Base-by-base conservation (phyloP, 2,113 vertebrate genomes). In the Melanocharis versteri region DNA sequence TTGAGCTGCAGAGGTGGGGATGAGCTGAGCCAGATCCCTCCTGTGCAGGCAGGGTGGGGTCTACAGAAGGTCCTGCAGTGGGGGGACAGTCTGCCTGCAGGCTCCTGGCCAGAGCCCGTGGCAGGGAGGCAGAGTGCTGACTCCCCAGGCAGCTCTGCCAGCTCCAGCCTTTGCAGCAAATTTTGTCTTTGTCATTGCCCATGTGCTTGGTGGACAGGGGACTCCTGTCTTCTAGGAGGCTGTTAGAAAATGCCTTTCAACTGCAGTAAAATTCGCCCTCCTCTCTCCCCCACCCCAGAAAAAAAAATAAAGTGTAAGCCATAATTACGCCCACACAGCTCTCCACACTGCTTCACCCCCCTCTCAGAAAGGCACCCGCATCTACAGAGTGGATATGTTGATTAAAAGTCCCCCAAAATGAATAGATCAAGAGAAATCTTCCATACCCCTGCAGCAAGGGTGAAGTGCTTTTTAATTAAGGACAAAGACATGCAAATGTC, bases 401-500 rank as follows among this genome's bases (percentile, higher is more conserved):
- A 93, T 94, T 96, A 83, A 77, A 97, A 91, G 85, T 94, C 79
- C 91, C 93, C 93, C 44, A 72, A 91, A 91, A 88, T 44, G 64
- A 93, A 78, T 3, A 91, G 88, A 93, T 90, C 77, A 83, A 93
- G 94, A 84, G 73, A 89, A 93, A 88, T 85, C 88, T 96, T 91
- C 93, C 76, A 58, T 92, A 81, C 48, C 92, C 92, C 90, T 92
- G 80, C 92, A 95, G 90, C 93, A 96, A 89, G 89, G 93, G 94
- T 97, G 95, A 95, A 92, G 86, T 92, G 90, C 86, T 89, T 92
- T 94, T 95, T 96, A 94, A 95, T 94, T 95, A 96, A 94, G 96
- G 95, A 96, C 90, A 95, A 96, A 97, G 95, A 96, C 94, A 96
- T 96, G 95, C 93, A 96, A 96, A 97, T 96, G 73, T 96, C 92